A percentile compares a stretch with the other conserved stretches of the same genome.
Conservation (phyloP, 2,888 invertebrate genomes). For the Microctonus brassicae region DNA sequence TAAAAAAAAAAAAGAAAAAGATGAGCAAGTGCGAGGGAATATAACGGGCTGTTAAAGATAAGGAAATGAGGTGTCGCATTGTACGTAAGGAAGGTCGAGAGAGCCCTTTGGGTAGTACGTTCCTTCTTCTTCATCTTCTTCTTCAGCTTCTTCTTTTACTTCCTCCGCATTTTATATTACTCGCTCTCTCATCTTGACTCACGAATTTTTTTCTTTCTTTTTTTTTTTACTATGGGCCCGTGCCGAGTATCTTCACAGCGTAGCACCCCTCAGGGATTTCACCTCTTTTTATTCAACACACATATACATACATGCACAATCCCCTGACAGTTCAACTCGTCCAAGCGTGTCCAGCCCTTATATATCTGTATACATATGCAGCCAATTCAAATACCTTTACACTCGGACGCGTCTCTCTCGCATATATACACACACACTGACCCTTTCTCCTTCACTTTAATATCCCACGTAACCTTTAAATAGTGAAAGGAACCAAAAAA, state of each 20-base stretch:
- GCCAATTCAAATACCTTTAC: conserved; percentile 65
- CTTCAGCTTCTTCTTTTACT: not conserved
- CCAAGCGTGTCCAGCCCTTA: conserved; percentile 38
- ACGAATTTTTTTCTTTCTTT: not conserved
- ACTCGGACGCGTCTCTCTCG: conserved; percentile 64
- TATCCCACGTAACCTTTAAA: not conserved
- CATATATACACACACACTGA: conserved; percentile 45
- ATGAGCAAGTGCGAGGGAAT: conserved; percentile 33
- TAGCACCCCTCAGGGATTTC: conserved; percentile 57
- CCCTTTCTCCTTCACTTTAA: conserved; percentile 46
- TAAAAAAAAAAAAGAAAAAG: no score
- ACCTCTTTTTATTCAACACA: conserved; percentile 36
- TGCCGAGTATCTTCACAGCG: conserved; percentile 38
- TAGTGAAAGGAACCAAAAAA: not conserved
- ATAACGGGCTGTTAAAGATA: conserved; percentile 70
- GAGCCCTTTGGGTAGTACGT: not conserved
- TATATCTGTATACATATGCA: conserved; percentile 36
- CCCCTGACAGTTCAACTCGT: conserved; percentile 39
- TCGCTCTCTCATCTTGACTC: not conserved
- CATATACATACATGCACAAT: conserved; percentile 8
- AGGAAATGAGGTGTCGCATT: conserved; percentile 69
- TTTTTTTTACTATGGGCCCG: not conserved
- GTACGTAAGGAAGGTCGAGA: conserved; percentile 31
- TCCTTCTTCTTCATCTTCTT: conserved; percentile 10
- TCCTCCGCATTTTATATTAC: not conserved